Conservation (phyloP, 2,113 vertebrate species). For the Neolamprologus modestus region DNA sequence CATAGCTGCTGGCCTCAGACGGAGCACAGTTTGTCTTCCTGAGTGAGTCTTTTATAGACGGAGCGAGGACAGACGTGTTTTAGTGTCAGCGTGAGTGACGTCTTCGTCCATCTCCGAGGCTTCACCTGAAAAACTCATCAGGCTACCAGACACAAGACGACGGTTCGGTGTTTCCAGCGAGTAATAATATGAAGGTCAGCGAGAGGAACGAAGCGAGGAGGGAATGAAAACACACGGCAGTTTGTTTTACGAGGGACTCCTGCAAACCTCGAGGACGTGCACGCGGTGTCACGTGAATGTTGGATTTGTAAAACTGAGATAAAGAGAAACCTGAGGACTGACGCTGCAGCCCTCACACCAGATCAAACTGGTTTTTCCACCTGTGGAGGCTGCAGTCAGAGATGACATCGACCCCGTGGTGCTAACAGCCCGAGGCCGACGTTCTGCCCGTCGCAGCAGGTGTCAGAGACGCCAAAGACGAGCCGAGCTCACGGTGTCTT, state of each 20-base stretch:
- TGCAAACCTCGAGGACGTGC: background rate
- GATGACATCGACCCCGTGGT: background rate
- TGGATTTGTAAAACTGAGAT: fast-evolving
- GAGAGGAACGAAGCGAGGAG: fast-evolving
- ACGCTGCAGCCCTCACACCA: background rate
- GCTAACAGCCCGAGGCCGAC: background rate
- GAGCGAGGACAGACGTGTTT: background rate
- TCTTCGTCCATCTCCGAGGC: background rate
- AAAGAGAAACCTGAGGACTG: background rate
- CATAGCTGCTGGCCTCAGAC: background rate
- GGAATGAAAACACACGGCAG: background rate
- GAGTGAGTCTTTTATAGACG: background rate
- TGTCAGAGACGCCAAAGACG: background rate
- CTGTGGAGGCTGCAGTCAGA: background rate
- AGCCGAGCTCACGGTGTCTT: background rate
- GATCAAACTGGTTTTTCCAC: background rate
- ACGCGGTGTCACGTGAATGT: fast-evolving
- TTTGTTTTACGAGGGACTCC: background rate
- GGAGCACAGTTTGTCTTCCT: background rate
- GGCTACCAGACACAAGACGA: background rate
- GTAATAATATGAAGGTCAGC: background rate
- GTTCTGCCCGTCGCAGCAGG: background rate
- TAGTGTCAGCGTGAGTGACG: background rate
- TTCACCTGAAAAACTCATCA: constrained; percentile 8
- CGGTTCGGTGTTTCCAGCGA: background rate